Evolutionary conservation across 2,113 vertebrate genomes (phyloP).

Genomic region (Phrynocephalus versicolor): DNA sequence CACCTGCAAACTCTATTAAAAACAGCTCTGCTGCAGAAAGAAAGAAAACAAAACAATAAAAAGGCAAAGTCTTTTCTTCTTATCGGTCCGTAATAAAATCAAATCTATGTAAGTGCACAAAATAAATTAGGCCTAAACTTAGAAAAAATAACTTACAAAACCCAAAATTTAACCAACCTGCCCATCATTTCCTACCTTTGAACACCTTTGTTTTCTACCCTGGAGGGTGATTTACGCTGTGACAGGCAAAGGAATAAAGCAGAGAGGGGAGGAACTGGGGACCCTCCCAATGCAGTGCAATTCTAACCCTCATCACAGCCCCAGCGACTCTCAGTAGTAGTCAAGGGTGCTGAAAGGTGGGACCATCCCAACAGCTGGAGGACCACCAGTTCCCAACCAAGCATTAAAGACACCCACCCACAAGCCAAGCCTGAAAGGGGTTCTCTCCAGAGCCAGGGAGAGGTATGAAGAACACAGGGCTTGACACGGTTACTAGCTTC

Average conservation of each 20-base stretch:
- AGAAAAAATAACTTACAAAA: slow-evolving; percentile 37
- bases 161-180: background rate
- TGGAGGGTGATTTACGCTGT: background rate
- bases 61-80: background rate
- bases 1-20: background rate
- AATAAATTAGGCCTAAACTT: slow-evolving; percentile 28
- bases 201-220: background rate
- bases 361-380: background rate
- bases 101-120: background rate
- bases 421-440: background rate
- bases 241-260: background rate
- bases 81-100: slow-evolving; percentile 5
- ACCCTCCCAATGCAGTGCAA: background rate
- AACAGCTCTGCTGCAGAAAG: slow-evolving; percentile 17
- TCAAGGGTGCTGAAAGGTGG: background rate
- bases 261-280: background rate
- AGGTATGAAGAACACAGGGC: background rate
- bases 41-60: background rate
- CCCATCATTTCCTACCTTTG: no score
- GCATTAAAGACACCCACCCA: slow-evolving; percentile 13
- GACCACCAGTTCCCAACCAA: background rate
- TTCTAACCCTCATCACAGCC: background rate
- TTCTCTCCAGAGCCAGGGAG: background rate
- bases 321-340: background rate
- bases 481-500: background rate